phyloP scores from a whole-genome alignment of 2,888 invertebrate species.

The Calliphora vomitoria region DNA sequence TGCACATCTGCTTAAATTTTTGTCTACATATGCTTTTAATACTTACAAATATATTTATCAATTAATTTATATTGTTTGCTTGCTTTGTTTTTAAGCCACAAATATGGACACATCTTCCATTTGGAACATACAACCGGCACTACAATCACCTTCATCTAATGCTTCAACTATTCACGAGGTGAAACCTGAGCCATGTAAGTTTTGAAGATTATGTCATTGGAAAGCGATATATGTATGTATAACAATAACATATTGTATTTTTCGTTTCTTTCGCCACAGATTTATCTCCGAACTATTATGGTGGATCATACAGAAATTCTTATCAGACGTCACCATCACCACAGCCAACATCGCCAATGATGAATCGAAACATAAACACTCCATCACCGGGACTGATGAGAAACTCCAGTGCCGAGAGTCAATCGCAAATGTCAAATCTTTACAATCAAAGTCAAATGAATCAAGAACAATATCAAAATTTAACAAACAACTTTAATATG shows the following conservation, averaged over 20 bases:
- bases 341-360: constrained; percentile 79
- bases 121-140: constrained; percentile 59
- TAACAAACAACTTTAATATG: constrained; percentile 60
- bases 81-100: constrained; percentile 31
- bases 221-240: too few species aligned
- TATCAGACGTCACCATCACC: constrained; percentile 79
- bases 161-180: constrained; percentile 70
- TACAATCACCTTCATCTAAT: constrained; percentile 67
- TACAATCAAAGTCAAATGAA: constrained; percentile 66
- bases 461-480: constrained; percentile 47
- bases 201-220: constrained; percentile 18
- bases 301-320: constrained; percentile 75
- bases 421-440: constrained; percentile 67
- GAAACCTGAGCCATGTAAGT: constrained; percentile 80
- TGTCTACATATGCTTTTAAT: too few species aligned
- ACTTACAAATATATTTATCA: too few species aligned
- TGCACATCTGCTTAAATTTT: too few species aligned
- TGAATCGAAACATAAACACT: constrained; percentile 74
- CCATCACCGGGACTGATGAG: constrained; percentile 74
- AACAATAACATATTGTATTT: neutral
- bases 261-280: constrained; percentile 67
- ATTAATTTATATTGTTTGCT: neutral
- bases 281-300: constrained; percentile 77
- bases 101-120: constrained; percentile 47
- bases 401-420: constrained; percentile 70